Percentiles rank a stretch among this genome's conserved stretches.
These are phyloP conservation scores for Salpingus planirostris DNA, from an alignment of 2,888 invertebrate genomes.

Conservation along the genomic window DNA sequence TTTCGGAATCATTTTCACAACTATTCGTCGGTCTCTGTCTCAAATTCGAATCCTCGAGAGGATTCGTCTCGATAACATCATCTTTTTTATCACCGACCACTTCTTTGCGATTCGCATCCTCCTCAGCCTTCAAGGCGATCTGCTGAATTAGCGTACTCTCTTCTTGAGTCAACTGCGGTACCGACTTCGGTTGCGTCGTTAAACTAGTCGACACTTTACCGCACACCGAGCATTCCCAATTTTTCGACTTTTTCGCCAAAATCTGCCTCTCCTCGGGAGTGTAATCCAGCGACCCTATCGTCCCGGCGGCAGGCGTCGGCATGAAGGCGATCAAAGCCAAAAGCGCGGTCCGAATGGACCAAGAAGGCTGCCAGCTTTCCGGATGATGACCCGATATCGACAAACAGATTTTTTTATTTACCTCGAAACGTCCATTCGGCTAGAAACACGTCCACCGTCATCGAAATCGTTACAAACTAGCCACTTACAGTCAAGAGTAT, in stretches of 20 bases:
- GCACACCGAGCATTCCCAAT: conserved; percentile 56
- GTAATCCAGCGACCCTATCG: conserved; percentile 86
- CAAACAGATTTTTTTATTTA: conserved; percentile 88
- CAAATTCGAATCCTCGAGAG: conserved; percentile 14
- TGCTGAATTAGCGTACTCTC: conserved; percentile 46
- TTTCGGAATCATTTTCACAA: background rate
- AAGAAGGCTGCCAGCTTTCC: conserved; percentile 97
- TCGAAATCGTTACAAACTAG: background rate
- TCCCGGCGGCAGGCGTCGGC: conserved; percentile 83
- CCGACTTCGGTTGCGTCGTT: conserved; percentile 33
- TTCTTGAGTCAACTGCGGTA: conserved; percentile 41
- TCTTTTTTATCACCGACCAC: conserved; percentile 20
- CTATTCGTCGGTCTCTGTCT: conserved; percentile 17
- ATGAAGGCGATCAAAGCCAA: conserved; percentile 90
- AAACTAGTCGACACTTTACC: conserved; percentile 50
- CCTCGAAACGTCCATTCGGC: conserved; percentile 92
- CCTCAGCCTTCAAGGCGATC: conserved; percentile 46
- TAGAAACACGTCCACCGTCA: conserved; percentile 34
- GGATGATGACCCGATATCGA: conserved; percentile 95
- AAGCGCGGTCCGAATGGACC: conserved; percentile 90
- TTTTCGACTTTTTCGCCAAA: conserved; percentile 64
- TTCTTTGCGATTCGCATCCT: conserved; percentile 33
- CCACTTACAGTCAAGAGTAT: conserved; percentile 72
- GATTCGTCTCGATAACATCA: conserved; percentile 10
- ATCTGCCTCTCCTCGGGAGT: conserved; percentile 71